These are phyloP conservation scores for Epinephelus moara DNA, from an alignment of 2,113 vertebrate species.

Conservation along the genomic window DNA sequence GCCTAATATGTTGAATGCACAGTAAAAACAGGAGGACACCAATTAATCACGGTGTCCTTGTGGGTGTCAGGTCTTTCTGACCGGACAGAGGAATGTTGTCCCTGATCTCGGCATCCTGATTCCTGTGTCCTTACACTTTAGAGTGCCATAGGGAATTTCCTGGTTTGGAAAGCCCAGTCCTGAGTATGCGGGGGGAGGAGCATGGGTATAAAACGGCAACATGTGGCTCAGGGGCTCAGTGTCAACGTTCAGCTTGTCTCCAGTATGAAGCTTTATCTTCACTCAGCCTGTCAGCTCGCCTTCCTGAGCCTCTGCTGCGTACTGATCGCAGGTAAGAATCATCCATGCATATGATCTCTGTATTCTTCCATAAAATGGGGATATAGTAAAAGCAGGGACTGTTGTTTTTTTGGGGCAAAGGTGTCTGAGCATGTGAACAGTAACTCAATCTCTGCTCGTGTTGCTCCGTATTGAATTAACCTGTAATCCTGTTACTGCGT, in stretches of 20 bases:
- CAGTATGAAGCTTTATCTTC: constrained; percentile 66
- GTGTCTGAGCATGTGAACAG: background rate
- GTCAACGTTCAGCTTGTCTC: constrained; percentile 17
- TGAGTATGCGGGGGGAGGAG: constrained; percentile 63
- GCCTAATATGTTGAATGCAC: background rate
- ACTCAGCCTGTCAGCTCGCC: constrained; percentile 44
- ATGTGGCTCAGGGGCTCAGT: constrained; percentile 49
- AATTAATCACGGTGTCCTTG: constrained; percentile 30
- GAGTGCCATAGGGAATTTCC: constrained; percentile 71
- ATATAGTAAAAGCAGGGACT: background rate
- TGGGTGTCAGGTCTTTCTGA: background rate
- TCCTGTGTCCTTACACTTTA: background rate
- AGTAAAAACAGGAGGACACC: background rate
- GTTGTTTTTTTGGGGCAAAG: background rate
- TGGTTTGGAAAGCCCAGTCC: constrained; percentile 71
- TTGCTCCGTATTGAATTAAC: constrained; percentile 36
- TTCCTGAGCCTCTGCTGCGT: constrained; percentile 63
- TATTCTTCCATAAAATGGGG: background rate
- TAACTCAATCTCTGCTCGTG: background rate
- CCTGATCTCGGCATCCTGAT: constrained; percentile 55
- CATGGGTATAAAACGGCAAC: constrained; percentile 60
- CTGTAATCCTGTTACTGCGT: constrained; percentile 60
- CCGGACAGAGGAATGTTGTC: constrained; percentile 21
- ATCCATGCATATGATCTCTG: background rate
- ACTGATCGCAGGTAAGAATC: constrained; percentile 72